phyloP scores from a whole-genome alignment of 1,140 invertebrate species.

The Drosophila hydei region DNA sequence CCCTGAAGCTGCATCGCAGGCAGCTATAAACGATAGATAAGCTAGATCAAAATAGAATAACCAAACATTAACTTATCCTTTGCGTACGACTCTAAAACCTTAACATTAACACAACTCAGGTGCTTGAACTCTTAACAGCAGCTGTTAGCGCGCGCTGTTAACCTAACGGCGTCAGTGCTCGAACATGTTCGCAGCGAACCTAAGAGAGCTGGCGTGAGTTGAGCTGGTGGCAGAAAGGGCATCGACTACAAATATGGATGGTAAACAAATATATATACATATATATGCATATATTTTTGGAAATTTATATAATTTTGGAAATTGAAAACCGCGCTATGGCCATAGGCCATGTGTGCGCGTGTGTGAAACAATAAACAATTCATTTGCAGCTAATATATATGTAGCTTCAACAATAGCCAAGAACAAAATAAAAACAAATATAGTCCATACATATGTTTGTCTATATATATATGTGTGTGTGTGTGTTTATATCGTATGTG shows the following conservation, averaged over 20 bases:
- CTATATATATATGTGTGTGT: not conserved
- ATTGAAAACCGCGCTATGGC: not conserved
- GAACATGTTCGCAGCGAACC: slow-evolving; percentile 39
- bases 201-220: not conserved
- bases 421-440: slow-evolving; percentile 15
- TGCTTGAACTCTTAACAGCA: not conserved
- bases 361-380: slow-evolving; percentile 23
- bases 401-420: slow-evolving; percentile 3
- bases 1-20: no score
- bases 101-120: not conserved
- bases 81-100: not conserved
- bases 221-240: not conserved
- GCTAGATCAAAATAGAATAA: no score
- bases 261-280: not conserved
- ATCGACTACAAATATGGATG: not conserved
- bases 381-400: slow-evolving; percentile 40
- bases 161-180: slow-evolving; percentile 25
- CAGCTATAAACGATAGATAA: no score
- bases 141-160: slow-evolving; percentile 26
- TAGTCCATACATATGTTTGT: not conserved
- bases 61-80: no score
- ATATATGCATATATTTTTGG: not conserved
- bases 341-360: not conserved
- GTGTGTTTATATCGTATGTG: not conserved
- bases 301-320: slow-evolving; percentile 1